Evolutionary conservation across 2,888 invertebrate genomes (phyloP).

Genomic region (Leucophenga maculata): DNA sequence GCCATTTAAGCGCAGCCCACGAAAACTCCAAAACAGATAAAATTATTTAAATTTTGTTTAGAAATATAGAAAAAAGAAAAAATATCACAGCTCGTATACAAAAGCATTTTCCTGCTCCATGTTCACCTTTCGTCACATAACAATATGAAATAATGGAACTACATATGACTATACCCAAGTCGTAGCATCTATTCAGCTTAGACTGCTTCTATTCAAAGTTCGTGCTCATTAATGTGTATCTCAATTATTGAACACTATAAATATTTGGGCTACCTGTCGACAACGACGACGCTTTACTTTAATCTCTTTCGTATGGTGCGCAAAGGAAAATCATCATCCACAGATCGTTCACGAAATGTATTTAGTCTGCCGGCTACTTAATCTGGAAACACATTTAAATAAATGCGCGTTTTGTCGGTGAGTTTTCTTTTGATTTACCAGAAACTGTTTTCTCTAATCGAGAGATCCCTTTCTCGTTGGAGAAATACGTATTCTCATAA

Average conservation of each 20-base stretch:
- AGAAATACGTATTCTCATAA: conserved; percentile 65
- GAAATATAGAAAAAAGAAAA: neutral
- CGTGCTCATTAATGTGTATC: conserved; percentile 66
- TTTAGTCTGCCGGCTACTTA: conserved; percentile 1
- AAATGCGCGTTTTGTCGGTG: conserved; percentile 47
- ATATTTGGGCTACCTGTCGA: conserved; percentile 69
- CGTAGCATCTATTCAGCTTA: neutral
- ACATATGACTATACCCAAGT: conserved; percentile 10
- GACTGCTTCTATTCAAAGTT: too few species aligned
- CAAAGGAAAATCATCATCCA: conserved; percentile 46
- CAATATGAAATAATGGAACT: conserved; percentile 57
- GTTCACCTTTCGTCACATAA: neutral
- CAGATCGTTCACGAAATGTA: neutral
- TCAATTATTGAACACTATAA: conserved; percentile 69
- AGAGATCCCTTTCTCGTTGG: too few species aligned
- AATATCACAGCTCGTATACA: conserved; percentile 29
- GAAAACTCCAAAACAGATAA: conserved; percentile 27
- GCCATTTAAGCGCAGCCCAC: neutral
- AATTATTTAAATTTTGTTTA: conserved; percentile 17
- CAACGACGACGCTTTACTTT: too few species aligned
- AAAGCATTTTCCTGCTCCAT: conserved; percentile 33
- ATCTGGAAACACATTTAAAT: conserved; percentile 51
- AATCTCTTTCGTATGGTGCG: conserved; percentile 27
- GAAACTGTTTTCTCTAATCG: conserved; percentile 59
- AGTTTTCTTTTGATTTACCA: conserved; percentile 62